Base-by-base conservation (phyloP, 2,797 vertebrate species). In the Numenius phaeopus region DNA sequence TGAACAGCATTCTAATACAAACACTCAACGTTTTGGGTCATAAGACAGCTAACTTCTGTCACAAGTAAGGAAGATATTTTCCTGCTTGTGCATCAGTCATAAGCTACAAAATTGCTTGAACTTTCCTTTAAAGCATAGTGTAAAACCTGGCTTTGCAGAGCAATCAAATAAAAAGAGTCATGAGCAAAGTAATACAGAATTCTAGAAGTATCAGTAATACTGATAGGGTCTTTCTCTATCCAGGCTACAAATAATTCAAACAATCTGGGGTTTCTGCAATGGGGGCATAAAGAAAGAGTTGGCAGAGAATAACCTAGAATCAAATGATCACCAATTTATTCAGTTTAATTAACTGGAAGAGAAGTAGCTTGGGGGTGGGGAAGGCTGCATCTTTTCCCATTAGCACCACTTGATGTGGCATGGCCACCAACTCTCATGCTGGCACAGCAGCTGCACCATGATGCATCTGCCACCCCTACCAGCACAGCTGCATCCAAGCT, bases 401-500 rank as follows among this genome's bases (percentile, higher is more conserved):
- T 77, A 83, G 18, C 77, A 59, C 24, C 47, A 78, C 27, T 70
- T 1, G 1, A 1, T 42, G 47, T 2, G 2, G 23, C n/a, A 32
- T 2, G 22, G 80, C 50, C 57, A 50, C 70, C 71, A n/a, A 57
- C 22, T 8, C 14, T 13, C 0, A 0, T 26, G 52, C 18, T 9
- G 6, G 67, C 0, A 0, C 37, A 64, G 71, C 92, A 85, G 87
- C 89, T 67, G 64, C 67, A 50, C 30, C n/a, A 2, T 0, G 8
- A 20, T 23, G 70, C 49, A 61, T 54, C 73, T 8, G 1, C 44
- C 47, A 62, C 72, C 79, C 62, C 78, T 75, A 54, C 30, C 32
- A 92, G 44, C 59, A 64, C 90, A 94, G 91, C 94, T 96, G 87
- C 92, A 94, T 81, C 67, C 67, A 75, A 67, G 94, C 92, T 89